Base-by-base conservation (phyloP, 1,140 invertebrate genomes). In the Cherax destructor region DNA sequence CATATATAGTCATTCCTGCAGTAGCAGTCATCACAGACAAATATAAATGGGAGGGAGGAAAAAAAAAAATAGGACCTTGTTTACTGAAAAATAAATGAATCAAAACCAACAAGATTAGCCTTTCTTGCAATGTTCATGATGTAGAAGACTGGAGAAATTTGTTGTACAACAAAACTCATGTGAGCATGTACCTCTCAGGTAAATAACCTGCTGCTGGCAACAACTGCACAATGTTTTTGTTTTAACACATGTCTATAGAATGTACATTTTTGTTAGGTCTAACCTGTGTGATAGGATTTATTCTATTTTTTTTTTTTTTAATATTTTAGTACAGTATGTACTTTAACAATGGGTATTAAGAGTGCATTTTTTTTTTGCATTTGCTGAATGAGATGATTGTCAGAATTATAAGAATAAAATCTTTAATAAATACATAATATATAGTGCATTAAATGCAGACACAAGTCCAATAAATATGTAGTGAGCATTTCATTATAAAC, bases 11-110 rank as follows among this genome's bases (percentile, higher is more conserved):
- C 69, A 74, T 30, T 74, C 69, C 24, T 74, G 69, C 69, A 74
- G n/a, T 30, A 74, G 69, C 69, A 74, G 69, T 30, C 69, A 74
- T 74, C 69, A 74, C 69, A 74, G 69, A 74, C 69, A 74, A 74
- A 74, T 74, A 74, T 74, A 74, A 24, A 74, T 74, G 4, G 6
- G 18, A 5, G 24, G 69, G 24, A 30, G 24, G 13, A n/a, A 6
- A 41, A 41, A 41, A 41, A 41, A 41, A 41, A 41, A n/a, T n/a
- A n/a, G n/a, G 65, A 69, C 13, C 21, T 11, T 69, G 69, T 24
- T 13, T 74, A 30, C 7, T 24, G 6, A n/a, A 21, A 65, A 65
- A 65, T 65, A 65, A 21, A 18, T 65, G 61, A 65, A 21, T 4
- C 52, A 16, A 65, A 65, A 65, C 69, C 69, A 74, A 74, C n/a